phyloP scores from a whole-genome alignment of 2,888 invertebrate genomes.

The Nomada hirtipes region DNA sequence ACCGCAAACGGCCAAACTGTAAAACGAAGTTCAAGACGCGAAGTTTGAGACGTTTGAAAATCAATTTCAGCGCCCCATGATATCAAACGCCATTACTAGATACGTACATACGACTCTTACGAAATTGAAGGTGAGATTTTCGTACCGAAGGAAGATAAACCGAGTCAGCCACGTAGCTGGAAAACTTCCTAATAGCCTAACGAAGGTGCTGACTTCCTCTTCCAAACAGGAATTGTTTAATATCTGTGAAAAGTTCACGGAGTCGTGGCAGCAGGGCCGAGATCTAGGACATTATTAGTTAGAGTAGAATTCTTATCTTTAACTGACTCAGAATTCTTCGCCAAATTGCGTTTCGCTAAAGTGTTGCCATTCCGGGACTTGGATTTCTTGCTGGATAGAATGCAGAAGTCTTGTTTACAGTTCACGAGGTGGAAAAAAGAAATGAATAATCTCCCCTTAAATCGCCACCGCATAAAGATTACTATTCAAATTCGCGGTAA shows the following conservation, averaged over 20 bases:
- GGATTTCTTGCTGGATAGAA: not conserved
- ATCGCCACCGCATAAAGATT: no score
- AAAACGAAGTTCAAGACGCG: not conserved
- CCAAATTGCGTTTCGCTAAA: conserved; percentile 4
- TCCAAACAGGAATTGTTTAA: conserved; percentile 9
- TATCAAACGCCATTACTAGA: not conserved
- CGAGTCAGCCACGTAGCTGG: not conserved
- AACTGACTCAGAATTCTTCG: conserved; percentile 28
- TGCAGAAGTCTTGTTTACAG: not conserved
- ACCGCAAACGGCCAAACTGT: not conserved
- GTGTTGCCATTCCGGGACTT: not conserved
- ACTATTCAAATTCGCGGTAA: not conserved
- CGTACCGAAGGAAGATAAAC: not conserved
- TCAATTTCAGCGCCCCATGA: not conserved
- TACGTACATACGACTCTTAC: no score
- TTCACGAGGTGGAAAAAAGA: not conserved
- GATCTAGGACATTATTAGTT: conserved; percentile 33
- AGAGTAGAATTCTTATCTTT: conserved; percentile 30
- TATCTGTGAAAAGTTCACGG: conserved; percentile 45
- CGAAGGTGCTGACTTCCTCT: conserved; percentile 19
- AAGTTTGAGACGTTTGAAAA: not conserved
- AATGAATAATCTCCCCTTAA: not conserved
- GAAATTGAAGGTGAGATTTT: not conserved
- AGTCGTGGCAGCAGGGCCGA: conserved; percentile 8
- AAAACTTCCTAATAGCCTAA: conserved; percentile 35